A percentile compares a stretch with the other conserved stretches of the same genome.
Evolutionary conservation across 1,140 invertebrate species (phyloP).

Genomic region (Rhizoglyphus robini): DNA sequence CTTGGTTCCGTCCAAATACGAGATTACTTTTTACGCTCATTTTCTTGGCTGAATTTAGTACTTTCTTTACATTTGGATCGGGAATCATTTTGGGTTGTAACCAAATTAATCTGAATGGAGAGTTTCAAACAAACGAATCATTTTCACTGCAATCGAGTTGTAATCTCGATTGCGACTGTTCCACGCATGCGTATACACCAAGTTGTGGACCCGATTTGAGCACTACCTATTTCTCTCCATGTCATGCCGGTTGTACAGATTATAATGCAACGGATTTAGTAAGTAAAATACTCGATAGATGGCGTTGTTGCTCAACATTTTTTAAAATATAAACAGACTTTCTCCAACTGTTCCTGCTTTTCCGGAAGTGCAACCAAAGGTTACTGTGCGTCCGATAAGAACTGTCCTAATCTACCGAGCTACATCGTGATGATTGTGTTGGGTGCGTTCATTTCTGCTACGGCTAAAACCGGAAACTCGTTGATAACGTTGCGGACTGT

Average conservation of each 20-base stretch:
- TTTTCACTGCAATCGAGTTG: background rate
- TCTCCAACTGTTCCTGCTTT: background rate
- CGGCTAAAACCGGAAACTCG: slow-evolving; percentile 26
- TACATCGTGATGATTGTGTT: background rate
- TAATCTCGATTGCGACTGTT: background rate
- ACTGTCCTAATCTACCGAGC: background rate
- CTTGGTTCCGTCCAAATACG: background rate
- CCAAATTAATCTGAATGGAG: background rate
- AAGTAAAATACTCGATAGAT: background rate
- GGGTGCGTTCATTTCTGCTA: background rate
- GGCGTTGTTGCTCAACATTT: background rate
- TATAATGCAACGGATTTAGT: background rate
- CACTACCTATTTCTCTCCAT: slow-evolving; percentile 66
- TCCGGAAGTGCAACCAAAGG: slow-evolving; percentile 22
- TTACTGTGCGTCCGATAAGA: slow-evolving; percentile 24
- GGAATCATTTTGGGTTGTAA: background rate
- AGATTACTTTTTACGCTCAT: background rate
- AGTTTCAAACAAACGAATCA: background rate
- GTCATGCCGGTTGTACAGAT: slow-evolving; percentile 60
- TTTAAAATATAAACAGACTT: background rate
- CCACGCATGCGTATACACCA: background rate
- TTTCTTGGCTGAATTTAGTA: background rate
- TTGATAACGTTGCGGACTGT: slow-evolving; percentile 29
- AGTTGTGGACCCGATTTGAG: slow-evolving; percentile 55
- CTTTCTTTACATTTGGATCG: background rate